A percentile compares a stretch with the other conserved stretches of the same genome.
Conservation (phyloP, 1,140 invertebrate genomes). For the Copidosoma floridanum region DNA sequence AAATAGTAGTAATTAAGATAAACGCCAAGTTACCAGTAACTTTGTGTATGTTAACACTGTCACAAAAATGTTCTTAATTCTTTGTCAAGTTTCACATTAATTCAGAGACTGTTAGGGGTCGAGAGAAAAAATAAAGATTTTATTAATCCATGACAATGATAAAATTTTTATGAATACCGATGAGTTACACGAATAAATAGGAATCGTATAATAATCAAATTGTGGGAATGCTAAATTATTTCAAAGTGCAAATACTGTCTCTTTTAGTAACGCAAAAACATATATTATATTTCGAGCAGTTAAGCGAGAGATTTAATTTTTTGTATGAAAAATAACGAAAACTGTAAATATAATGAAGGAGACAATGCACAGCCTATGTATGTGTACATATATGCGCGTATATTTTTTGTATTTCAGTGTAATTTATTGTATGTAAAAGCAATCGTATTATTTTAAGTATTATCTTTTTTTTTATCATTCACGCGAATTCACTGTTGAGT, state of each 20-base stretch:
- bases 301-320: conserved; percentile 29
- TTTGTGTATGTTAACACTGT: conserved; percentile 14
- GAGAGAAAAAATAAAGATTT: conserved; percentile 9
- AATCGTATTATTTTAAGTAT: too few relatives aligned
- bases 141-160: conserved; percentile 11
- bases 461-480: too few relatives aligned
- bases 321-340: conserved; percentile 37
- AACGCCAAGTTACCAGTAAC: conserved; percentile 21
- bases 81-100: conserved; percentile 23
- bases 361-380: conserved; percentile 43
- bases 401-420: too few relatives aligned
- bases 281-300: conserved; percentile 5
- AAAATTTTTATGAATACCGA: conserved; percentile 30
- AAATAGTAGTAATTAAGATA: conserved; percentile 16
- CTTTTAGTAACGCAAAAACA: not conserved
- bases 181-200: conserved; percentile 15
- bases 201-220: conserved; percentile 17
- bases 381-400: conserved; percentile 18
- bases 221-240: not conserved
- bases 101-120: conserved; percentile 7
- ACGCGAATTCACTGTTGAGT: too few relatives aligned
- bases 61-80: conserved; percentile 17
- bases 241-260: conserved; percentile 19
- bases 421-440: conserved; percentile 46
- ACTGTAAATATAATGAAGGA: conserved; percentile 35